Evolutionary conservation across 2,888 invertebrate species (phyloP).

Genomic region (Glaucopsyche alexis): DNA sequence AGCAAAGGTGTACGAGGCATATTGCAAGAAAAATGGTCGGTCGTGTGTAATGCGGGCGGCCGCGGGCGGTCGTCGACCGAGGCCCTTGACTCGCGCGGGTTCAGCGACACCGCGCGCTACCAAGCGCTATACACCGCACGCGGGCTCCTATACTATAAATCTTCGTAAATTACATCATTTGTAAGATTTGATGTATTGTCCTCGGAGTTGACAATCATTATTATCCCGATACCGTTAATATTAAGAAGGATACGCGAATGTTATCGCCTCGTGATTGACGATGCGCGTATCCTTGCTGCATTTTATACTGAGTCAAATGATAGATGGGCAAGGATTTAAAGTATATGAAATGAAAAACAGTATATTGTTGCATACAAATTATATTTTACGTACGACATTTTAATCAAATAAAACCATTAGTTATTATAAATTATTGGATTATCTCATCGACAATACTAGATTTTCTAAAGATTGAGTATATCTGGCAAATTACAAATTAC

Average conservation of each 20-base stretch:
- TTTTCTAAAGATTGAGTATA: background rate
- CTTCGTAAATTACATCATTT: slow-evolving; percentile 18
- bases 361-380: background rate
- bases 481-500: background rate
- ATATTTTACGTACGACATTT: background rate
- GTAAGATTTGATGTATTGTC: slow-evolving; percentile 14
- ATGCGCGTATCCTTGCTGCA: background rate
- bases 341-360: background rate
- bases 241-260: background rate
- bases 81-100: slow-evolving; percentile 76
- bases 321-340: background rate
- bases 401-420: background rate
- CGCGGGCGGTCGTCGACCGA: slow-evolving; percentile 74
- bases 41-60: slow-evolving; percentile 58
- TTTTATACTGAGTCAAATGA: background rate
- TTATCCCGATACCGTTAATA: background rate
- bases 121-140: slow-evolving; percentile 43
- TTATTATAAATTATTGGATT: no score
- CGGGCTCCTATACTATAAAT: slow-evolving; percentile 7
- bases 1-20: slow-evolving; percentile 37
- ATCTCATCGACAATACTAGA: background rate
- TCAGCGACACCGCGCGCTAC: slow-evolving; percentile 70
- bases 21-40: slow-evolving; percentile 47
- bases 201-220: background rate
- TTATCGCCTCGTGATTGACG: slow-evolving; percentile 16